Base-by-base conservation (phyloP, 92 coral and sea anemone genomes). In the Actinostola sp. region DNA sequence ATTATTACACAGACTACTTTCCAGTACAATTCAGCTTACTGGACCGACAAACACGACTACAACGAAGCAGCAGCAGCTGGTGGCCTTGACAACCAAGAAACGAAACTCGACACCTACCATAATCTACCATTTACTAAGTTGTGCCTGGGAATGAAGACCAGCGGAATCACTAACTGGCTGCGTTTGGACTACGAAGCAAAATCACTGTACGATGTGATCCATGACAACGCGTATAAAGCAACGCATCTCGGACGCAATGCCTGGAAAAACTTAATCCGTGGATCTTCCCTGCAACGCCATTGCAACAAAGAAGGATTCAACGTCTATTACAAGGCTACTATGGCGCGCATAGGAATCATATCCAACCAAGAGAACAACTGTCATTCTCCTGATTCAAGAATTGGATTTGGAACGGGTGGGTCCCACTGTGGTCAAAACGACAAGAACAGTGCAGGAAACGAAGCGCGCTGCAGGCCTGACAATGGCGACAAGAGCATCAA, bases 241-340 rank as follows among this genome's bases (percentile, higher is more conserved):
- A 70, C 78, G 3, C 70, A 58, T 35, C 45, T 53, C 8, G 85
- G 85, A 17, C 65, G 85, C 6, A 62, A 34, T 0, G 51, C 57
- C 17, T 81, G 86, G 86, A 74, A 81, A 34, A 34, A 14, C 17
- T 38, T 81, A 12, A 49, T 81, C 21, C 16, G 43, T 6, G 63
- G 67, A 11, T 81, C 86, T 9, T 81, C 81, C 12, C 86, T 81
- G 7, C 86, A 81, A 56, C 53, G 41, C 27, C 24, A 81, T 59
- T 81, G 86, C 61, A 74, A 74, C 46, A 61, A 49, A 19, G 81
- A 74, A 24, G 86, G 86, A 19, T 81, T 81, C 56, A 81, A 81
- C 36, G 81, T 54, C n/a, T n/a, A n/a, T n/a, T n/a, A n/a, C n/a
- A n/a, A n/a, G n/a, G n/a, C 12, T 21, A 21, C 13, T 28, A 76